Evolutionary conservation across 2,113 vertebrate genomes (phyloP), one percentile per base, ranked within the genome.

Genomic region (Corythaixoides concolor): DNA sequence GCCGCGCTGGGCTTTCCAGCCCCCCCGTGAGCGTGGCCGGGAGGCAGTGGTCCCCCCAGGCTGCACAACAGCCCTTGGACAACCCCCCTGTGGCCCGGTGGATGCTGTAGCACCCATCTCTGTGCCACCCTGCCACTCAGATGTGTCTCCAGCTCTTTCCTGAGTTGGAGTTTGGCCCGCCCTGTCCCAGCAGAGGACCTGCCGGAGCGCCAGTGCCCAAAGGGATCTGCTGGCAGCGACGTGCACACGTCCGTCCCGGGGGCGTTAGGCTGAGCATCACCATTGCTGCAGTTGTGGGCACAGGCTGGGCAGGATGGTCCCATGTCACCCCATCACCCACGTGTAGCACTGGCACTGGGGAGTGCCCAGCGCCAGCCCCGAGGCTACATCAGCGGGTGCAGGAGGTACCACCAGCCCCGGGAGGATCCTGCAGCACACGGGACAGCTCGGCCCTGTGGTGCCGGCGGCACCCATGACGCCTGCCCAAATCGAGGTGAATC

Each of bases 21-120:
- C 0, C 0, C 16, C 8, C 27, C 0, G 0, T 2, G n/a, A 72
- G 32, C 2, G 0, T 12, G 37, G 8, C 43, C 6, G 3, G 60
- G 26, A 23, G 27, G 21, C 62, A 33, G 37, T 13, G 63, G 1
- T 59, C 21, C 13, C 14, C 10, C 24, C 7, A 1, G 12, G 68
- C 33, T 66, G 41, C 37, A 47, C 45, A 39, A 23, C 18, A 85
- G 49, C 66, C 39, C 64, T 15, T 7, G 43, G 74, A 12, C 32
- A 20, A 0, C 43, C 21, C 12, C n/a, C 10, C 8, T 7, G 1
- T 2, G 8, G 49, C 6, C 20, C 1, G 4, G 15, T 20, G 58
- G 24, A 41, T 50, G 45, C n/a, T 6, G 2, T 26, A 70, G 11
- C 9, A 8, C 52, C 13, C 59, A 35, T 9, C 74, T 35, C 69